Conservation (phyloP, 2,888 invertebrate genomes). For the Salticus scenicus region DNA sequence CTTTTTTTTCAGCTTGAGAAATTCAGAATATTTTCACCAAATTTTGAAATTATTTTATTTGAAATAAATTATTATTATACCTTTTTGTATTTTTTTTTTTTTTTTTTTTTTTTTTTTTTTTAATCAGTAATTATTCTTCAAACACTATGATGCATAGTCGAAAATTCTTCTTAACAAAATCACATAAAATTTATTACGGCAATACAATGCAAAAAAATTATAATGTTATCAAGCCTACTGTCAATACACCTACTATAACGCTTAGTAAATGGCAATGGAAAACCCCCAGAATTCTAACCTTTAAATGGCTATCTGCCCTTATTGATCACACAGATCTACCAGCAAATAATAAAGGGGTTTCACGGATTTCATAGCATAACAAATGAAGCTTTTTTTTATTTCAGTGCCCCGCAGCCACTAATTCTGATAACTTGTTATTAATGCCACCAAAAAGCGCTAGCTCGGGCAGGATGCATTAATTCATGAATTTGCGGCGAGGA, state of each 20-base stretch:
- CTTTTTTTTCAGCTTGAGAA: no score
- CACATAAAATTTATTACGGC: no score
- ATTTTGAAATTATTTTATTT: no score
- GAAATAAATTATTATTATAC: no score
- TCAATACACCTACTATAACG: constrained; percentile 38
- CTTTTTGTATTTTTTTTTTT: no score
- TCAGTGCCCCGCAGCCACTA: constrained; percentile 43
- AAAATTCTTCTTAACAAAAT: no score
- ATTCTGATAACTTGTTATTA: constrained; percentile 56
- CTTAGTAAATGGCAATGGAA: constrained; percentile 21
- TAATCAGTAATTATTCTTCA: no score
- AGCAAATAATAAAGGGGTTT: constrained; percentile 41
- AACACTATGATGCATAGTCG: no score
- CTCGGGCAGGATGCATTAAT: constrained; percentile 21
- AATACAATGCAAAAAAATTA: no score
- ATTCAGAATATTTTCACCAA: no score
- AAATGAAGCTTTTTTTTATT: constrained; percentile 30
- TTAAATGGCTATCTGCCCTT: constrained; percentile 17
- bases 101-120: no score
- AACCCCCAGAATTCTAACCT: background rate
- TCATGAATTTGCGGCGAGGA: background rate
- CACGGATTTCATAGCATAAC: background rate
- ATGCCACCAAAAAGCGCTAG: constrained; percentile 25
- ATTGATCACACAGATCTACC: constrained; percentile 26
- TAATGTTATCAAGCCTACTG: constrained; percentile 28